Base-by-base conservation (phyloP, 2,797 vertebrate genomes). In the Urocyon cinereoargenteus region DNA sequence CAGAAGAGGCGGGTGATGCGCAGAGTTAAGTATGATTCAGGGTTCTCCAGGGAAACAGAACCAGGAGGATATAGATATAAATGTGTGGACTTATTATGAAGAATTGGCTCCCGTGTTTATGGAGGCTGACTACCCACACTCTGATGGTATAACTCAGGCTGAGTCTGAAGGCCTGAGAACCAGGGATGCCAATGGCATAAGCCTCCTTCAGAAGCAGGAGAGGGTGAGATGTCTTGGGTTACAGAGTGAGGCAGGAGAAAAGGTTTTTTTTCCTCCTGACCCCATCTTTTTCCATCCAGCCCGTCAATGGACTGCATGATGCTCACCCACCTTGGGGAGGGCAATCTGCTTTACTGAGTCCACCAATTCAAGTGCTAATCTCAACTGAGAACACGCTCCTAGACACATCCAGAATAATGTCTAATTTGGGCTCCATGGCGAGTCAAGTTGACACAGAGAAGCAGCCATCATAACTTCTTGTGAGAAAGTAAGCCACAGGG, bases 121-220 rank as follows among this genome's bases (percentile, higher is more conserved):
- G 11, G 82, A 66, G 81, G 49, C 49, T 66, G 26, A 59, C 45
- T 31, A 2, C 68, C 24, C n/a, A 13, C 7, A 0, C 10, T n/a
- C 22, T 36, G 15, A 31, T 2, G 0, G 4, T 21, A 11, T 49
- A 18, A 66, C 66, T 55, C 55, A 3, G 7, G 31, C 66, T 36
- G 55, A 73, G 19, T 31, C 12, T 3, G 19, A 45, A 57, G 15
- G 34, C 53, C 18, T 2, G 0, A 73, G 53, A 31, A 45, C n/a
- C 26, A 0, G 2, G 26, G 26, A 3, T 10, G 9, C 36, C 6
- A 6, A 13, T 72, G 22, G 24, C 31, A 3, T 24, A 36, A n/a
- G 7, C 15, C 5, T 2, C 90, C 59, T 11, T 28, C 53, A 49
- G 40, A 61, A 59, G n/a, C 0, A 3, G 2, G 26, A 53, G n/a